These are phyloP conservation scores for Synergus gifuensis DNA, from an alignment of 2,888 invertebrate species.

Conservation along the genomic window DNA sequence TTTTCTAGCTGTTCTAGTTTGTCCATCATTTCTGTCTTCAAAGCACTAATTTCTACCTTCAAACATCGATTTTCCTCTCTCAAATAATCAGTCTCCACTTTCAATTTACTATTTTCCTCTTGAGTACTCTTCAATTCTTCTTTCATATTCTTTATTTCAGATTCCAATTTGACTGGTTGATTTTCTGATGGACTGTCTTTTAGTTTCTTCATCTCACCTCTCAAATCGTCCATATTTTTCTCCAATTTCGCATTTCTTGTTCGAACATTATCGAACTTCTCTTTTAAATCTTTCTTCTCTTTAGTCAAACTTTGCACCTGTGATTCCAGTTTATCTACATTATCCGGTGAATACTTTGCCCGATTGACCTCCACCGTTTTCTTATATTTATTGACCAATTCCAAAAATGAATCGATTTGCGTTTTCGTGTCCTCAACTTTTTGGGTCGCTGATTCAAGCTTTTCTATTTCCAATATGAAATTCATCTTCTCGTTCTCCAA, in stretches of 20 bases:
- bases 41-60: conserved; percentile 54
- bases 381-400: conserved; percentile 55
- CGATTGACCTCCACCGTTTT: conserved; percentile 54
- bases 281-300: conserved; percentile 65
- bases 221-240: conserved; percentile 66
- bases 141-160: conserved; percentile 45
- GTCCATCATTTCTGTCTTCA: conserved; percentile 50
- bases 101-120: conserved; percentile 60
- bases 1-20: conserved; percentile 43
- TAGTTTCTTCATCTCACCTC: conserved; percentile 59
- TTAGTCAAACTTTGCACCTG: conserved; percentile 61
- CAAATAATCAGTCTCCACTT: conserved; percentile 54
- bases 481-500: conserved; percentile 36
- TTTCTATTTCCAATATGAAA: conserved; percentile 55
- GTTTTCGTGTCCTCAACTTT: conserved; percentile 50
- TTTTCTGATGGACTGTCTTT: conserved; percentile 55
- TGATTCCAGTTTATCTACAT: conserved; percentile 62
- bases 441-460: conserved; percentile 46
- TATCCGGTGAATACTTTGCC: conserved; percentile 56
- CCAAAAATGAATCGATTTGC: conserved; percentile 60
- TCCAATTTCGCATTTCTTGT: conserved; percentile 68
- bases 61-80: conserved; percentile 62
- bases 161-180: conserved; percentile 37
- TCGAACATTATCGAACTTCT: conserved; percentile 64
- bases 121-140: conserved; percentile 55